A percentile compares a stretch with the other conserved stretches of the same genome.
Conservation (phyloP, 2,888 invertebrate genomes). For the Agrotis ipsilon region DNA sequence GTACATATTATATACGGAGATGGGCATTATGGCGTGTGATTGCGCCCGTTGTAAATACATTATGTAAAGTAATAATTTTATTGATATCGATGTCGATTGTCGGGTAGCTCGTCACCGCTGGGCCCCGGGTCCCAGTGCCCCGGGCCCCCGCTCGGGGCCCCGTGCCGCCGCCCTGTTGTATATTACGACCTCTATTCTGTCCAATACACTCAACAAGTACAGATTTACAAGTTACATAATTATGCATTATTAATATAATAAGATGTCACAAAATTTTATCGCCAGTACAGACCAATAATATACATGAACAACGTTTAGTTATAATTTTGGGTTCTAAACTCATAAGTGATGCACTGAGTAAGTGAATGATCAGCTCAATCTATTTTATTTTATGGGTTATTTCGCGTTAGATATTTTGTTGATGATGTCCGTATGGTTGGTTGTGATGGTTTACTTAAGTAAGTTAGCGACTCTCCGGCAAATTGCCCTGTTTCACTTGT, state of each 20-base stretch:
- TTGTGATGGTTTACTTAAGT: conserved; percentile 91
- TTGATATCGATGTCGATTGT: conserved; percentile 81
- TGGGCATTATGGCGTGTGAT: conserved; percentile 89
- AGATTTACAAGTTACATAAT: conserved; percentile 86
- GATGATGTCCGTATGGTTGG: conserved; percentile 90
- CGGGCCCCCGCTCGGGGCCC: conserved; percentile 45
- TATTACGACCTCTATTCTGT: conserved; percentile 84
- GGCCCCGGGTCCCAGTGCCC: conserved; percentile 50
- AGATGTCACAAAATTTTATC: conserved; percentile 87
- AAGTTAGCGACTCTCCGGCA: conserved; percentile 88
- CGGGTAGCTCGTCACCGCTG: conserved; percentile 70
- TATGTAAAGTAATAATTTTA: conserved; percentile 89
- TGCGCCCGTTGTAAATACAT: conserved; percentile 89
- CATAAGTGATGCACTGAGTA: conserved; percentile 82
- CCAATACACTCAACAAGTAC: conserved; percentile 87
- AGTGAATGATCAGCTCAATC: conserved; percentile 84
- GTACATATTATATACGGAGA: conserved; percentile 90
- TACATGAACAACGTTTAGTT: conserved; percentile 83
- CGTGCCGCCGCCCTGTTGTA: conserved; percentile 76
- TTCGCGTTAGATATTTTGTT: conserved; percentile 84
- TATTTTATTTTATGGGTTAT: conserved; percentile 82
- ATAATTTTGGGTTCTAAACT: conserved; percentile 85
- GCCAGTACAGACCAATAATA: conserved; percentile 86
- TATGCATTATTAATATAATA: conserved; percentile 83
- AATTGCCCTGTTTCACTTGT: conserved; percentile 81